Evolutionary conservation across 2,113 vertebrate genomes (phyloP).

Genomic region (Xiphophorus maculatus): DNA sequence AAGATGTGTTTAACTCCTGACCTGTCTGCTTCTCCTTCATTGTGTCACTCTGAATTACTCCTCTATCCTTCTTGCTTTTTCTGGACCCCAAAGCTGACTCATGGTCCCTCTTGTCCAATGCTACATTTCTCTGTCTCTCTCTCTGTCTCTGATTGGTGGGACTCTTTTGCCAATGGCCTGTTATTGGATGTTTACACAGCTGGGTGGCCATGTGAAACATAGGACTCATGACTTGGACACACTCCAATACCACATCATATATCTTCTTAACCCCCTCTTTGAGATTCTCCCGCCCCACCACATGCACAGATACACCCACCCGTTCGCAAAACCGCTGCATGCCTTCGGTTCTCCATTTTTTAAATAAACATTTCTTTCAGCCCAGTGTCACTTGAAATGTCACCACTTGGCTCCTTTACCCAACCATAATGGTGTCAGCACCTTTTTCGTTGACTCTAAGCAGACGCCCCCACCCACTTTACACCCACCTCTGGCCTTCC

Average conservation of each 20-base stretch:
- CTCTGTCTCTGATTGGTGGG: conserved; percentile 40
- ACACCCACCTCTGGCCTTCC: not conserved
- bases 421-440: conserved; percentile 64
- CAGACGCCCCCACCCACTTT: not conserved
- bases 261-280: conserved; percentile 38
- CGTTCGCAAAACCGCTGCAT: conserved; percentile 35
- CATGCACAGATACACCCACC: conserved; percentile 22
- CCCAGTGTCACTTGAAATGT: conserved; percentile 45
- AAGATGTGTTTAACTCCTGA: conserved; percentile 75
- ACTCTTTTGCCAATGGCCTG: conserved; percentile 22
- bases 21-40: conserved; percentile 46
- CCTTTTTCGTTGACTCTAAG: conserved; percentile 37
- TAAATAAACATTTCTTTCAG: conserved; percentile 32
- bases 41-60: conserved; percentile 51
- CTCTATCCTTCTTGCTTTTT: conserved; percentile 21
- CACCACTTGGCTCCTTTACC: conserved; percentile 27
- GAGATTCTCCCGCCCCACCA: conserved; percentile 3
- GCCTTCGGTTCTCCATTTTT: conserved; percentile 30
- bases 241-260: conserved; percentile 70
- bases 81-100: conserved; percentile 57
- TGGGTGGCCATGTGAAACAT: conserved; percentile 61
- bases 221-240: conserved; percentile 52
- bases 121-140: not conserved
- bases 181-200: conserved; percentile 61
- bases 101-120: conserved; percentile 38